Evolutionary conservation across 2,113 vertebrate genomes (phyloP).

Genomic region (Crotalus viridis): DNA sequence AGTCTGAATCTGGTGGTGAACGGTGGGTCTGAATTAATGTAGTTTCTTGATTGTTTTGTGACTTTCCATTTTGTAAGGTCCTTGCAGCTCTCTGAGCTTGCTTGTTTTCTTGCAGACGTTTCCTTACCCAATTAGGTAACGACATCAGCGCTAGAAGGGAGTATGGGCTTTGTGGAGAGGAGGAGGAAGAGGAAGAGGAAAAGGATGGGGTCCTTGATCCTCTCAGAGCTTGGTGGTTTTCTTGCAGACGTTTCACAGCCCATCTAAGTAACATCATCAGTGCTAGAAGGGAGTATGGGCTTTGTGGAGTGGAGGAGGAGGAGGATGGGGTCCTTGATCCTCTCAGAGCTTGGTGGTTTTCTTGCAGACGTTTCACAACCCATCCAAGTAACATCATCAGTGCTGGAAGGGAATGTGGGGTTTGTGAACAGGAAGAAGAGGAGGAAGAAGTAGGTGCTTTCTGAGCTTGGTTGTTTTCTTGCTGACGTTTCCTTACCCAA

Average conservation of each 20-base stretch:
- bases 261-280: not conserved
- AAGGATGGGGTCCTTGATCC: too few species aligned
- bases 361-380: not conserved
- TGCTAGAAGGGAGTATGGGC: too few species aligned
- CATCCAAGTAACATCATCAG: not conserved
- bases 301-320: too few species aligned
- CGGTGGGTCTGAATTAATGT: too few species aligned
- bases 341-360: not conserved
- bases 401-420: too few species aligned
- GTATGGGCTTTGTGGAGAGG: not conserved
- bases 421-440: too few species aligned
- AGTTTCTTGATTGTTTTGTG: too few species aligned
- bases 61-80: not conserved
- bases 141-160: not conserved
- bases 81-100: not conserved
- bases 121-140: not conserved
- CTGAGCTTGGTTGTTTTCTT: not conserved
- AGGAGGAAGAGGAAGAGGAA: too few species aligned
- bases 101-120: not conserved
- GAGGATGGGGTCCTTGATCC: too few species aligned
- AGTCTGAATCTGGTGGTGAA: not conserved
- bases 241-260: not conserved
- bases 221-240: not conserved
- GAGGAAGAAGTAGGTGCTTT: too few species aligned
- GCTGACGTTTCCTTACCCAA: not conserved